Evolutionary conservation across 1,140 invertebrate species (phyloP).

Genomic region (Vanessa atalanta): DNA sequence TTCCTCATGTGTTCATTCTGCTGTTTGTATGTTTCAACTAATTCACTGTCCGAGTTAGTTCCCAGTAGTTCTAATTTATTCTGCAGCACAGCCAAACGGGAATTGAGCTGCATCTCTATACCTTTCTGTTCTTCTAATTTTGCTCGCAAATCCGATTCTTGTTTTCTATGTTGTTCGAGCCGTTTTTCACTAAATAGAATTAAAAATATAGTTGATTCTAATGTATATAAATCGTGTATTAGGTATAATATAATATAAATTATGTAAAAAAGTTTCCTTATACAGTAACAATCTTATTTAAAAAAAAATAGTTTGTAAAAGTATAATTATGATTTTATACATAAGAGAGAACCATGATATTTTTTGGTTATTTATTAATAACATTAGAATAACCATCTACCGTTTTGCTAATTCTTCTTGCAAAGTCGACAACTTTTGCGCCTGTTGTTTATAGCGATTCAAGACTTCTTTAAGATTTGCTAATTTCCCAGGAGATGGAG

Average conservation of each 20-base stretch:
- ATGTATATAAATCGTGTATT: no score
- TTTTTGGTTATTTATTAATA: no score
- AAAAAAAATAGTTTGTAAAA: no score
- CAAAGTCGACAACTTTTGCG: slow-evolving; percentile 57
- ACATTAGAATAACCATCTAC: slow-evolving; percentile 36
- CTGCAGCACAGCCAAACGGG: slow-evolving; percentile 61
- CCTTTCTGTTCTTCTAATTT: slow-evolving; percentile 70
- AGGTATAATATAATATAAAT: no score
- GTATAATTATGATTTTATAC: no score
- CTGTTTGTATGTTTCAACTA: slow-evolving; percentile 59
- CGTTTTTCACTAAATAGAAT: slow-evolving; percentile 59
- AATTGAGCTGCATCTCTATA: slow-evolving; percentile 67
- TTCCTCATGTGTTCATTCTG: slow-evolving; percentile 59
- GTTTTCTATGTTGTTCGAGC: slow-evolving; percentile 64
- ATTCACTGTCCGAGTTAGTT: slow-evolving; percentile 54
- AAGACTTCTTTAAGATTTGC: slow-evolving; percentile 69
- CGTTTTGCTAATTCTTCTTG: slow-evolving; percentile 71
- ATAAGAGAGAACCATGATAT: no score
- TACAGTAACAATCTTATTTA: no score
- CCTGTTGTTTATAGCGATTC: slow-evolving; percentile 64
- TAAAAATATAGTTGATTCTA: background rate
- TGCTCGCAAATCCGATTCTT: slow-evolving; percentile 60
- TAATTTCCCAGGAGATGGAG: slow-evolving; percentile 66
- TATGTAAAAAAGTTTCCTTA: no score
- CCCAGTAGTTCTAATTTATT: slow-evolving; percentile 65